These are phyloP conservation scores for Tretioscincus oriximinensis DNA, from an alignment of 2,113 vertebrate species.

Conservation along the genomic window DNA sequence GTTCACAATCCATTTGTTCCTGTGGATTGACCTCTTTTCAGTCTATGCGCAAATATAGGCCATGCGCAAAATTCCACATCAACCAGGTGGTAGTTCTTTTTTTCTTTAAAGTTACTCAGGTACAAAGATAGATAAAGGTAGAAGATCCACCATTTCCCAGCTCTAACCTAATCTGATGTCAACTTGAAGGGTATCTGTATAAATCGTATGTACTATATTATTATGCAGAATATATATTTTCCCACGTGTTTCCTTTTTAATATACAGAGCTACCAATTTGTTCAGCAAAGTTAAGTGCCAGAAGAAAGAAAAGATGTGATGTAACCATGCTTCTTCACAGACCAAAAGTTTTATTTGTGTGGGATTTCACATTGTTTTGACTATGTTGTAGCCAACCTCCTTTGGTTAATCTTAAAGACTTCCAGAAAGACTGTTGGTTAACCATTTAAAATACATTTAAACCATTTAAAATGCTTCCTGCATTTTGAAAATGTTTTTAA, in stretches of 20 bases:
- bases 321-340: constrained; percentile 42
- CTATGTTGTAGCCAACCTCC: constrained; percentile 28
- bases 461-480: constrained; percentile 41
- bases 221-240: constrained; percentile 30
- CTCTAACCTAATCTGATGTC: constrained; percentile 17
- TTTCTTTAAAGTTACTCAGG: constrained; percentile 73
- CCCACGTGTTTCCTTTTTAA: constrained; percentile 49
- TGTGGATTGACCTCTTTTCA: neutral
- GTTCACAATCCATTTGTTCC: neutral
- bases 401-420: constrained; percentile 32
- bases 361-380: constrained; percentile 42
- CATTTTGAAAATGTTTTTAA: constrained; percentile 45
- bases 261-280: constrained; percentile 27
- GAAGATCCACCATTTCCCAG: constrained; percentile 51
- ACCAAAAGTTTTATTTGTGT: constrained; percentile 24
- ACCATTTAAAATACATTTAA: constrained; percentile 44
- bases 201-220: constrained; percentile 33
- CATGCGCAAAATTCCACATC: neutral
- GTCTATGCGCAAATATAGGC: neutral
- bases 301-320: constrained; percentile 30
- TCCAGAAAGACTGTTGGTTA: constrained; percentile 54
- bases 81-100: constrained; percentile 45
- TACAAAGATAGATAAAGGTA: constrained; percentile 55
- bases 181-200: constrained; percentile 34
- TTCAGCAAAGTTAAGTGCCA: constrained; percentile 22